phyloP scores from a whole-genome alignment of 2,113 vertebrate species.

The Phylloscopus trochilus region DNA sequence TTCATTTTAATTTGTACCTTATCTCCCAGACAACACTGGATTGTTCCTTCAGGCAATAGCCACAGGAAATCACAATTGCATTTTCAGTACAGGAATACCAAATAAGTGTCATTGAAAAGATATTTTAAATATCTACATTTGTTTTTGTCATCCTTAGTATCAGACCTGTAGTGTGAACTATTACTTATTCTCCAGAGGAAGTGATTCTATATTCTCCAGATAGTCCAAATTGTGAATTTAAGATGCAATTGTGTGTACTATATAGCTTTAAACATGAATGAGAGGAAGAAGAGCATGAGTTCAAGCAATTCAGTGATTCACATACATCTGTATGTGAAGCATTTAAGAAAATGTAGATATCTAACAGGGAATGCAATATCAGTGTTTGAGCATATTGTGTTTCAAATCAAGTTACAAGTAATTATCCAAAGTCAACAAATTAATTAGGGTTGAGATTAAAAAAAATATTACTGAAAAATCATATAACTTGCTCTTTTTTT shows the following conservation, averaged over 20 bases:
- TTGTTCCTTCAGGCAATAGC: neutral
- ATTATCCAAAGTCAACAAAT: neutral
- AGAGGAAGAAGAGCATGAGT: neutral
- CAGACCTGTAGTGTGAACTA: neutral
- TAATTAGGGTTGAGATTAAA: neutral
- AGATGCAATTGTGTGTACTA: neutral
- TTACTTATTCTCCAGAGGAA: neutral
- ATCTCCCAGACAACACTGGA: neutral
- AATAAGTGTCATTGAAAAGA: neutral
- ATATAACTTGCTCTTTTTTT: neutral
- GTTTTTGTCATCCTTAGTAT: neutral
- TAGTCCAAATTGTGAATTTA: neutral
- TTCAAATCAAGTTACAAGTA: neutral
- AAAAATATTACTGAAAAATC: neutral
- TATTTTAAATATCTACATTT: neutral
- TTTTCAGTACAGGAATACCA: neutral
- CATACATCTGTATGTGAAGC: neutral
- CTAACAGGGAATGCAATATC: neutral
- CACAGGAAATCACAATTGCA: neutral
- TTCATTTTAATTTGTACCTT: neutral
- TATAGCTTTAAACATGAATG: neutral
- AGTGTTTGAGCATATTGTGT: neutral
- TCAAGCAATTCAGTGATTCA: neutral
- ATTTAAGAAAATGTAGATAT: neutral
- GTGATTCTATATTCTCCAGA: neutral